These are phyloP conservation scores for Syngnathus floridae DNA, from an alignment of 2,113 vertebrate genomes.

Conservation along the genomic window DNA sequence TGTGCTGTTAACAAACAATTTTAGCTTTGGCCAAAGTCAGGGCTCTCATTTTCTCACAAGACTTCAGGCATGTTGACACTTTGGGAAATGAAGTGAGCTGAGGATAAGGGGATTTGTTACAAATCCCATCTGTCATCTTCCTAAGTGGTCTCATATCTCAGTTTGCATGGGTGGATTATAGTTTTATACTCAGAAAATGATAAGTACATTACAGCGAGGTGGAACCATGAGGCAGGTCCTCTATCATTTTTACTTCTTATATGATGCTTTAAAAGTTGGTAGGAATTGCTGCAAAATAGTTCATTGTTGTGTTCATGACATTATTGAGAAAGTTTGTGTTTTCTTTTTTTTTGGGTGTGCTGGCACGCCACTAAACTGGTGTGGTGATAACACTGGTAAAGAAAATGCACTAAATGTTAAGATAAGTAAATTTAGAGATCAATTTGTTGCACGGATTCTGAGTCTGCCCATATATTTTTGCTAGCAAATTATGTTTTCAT, in stretches of 20 bases:
- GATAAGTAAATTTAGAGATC: too few relatives aligned
- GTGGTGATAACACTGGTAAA: too few relatives aligned
- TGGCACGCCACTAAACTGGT: too few relatives aligned
- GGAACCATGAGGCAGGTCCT: slow-evolving; percentile 12
- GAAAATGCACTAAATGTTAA: too few relatives aligned
- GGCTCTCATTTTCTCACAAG: background rate
- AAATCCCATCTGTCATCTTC: slow-evolving; percentile 65
- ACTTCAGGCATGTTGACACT: slow-evolving; percentile 46
- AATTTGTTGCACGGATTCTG: too few relatives aligned
- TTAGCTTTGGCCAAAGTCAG: background rate
- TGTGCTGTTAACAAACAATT: background rate
- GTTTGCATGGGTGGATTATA: slow-evolving; percentile 42
- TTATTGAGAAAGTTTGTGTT: too few relatives aligned
- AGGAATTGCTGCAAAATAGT: background rate
- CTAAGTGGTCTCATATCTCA: slow-evolving; percentile 60
- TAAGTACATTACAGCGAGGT: slow-evolving; percentile 17
- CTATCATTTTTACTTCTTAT: slow-evolving; percentile 22
- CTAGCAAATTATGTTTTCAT: too few relatives aligned
- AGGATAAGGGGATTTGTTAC: slow-evolving; percentile 60
- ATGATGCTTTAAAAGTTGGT: background rate
- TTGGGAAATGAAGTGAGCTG: slow-evolving; percentile 60
- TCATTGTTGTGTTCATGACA: background rate
- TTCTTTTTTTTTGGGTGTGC: too few relatives aligned
- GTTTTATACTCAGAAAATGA: slow-evolving; percentile 37
- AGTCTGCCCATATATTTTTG: too few relatives aligned